Evolutionary conservation across 2,888 invertebrate species (phyloP).

Genomic region (Papilio elwesi): DNA sequence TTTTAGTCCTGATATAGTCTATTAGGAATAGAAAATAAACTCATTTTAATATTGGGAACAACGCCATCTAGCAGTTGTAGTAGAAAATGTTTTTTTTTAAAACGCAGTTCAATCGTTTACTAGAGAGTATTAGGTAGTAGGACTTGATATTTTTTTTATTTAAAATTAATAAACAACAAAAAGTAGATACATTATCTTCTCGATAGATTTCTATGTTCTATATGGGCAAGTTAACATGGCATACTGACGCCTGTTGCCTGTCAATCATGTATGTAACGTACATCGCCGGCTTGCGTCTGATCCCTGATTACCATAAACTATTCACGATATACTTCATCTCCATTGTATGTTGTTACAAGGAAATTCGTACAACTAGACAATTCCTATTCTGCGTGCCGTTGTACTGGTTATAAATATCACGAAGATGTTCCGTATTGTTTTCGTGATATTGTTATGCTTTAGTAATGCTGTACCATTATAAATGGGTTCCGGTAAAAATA

Average conservation of each 20-base stretch:
- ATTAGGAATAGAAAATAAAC: no score
- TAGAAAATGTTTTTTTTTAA: no score
- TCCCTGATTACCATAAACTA: constrained; percentile 12
- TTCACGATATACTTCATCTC: constrained; percentile 13
- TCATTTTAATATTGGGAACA: no score
- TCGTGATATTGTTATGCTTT: background rate
- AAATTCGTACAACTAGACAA: background rate
- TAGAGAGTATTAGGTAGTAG: no score
- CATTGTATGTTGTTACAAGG: background rate
- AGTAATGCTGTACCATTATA: background rate
- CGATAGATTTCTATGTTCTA: background rate
- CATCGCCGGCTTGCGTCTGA: background rate
- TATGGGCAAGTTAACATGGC: background rate
- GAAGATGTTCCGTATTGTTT: background rate
- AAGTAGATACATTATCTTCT: no score
- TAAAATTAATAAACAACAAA: no score
- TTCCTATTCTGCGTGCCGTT: constrained; percentile 11
- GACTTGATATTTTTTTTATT: no score
- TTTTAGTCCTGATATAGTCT: no score
- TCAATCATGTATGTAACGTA: constrained; percentile 4
- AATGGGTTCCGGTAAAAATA: no score
- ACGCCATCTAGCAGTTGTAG: no score
- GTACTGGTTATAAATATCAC: constrained; percentile 15
- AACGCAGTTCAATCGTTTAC: no score
- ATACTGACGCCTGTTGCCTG: constrained; percentile 21